Percentiles rank a stretch among this genome's conserved stretches.
Conservation (phyloP, 2,113 vertebrate species). For the Myotis lucifugus region DNA sequence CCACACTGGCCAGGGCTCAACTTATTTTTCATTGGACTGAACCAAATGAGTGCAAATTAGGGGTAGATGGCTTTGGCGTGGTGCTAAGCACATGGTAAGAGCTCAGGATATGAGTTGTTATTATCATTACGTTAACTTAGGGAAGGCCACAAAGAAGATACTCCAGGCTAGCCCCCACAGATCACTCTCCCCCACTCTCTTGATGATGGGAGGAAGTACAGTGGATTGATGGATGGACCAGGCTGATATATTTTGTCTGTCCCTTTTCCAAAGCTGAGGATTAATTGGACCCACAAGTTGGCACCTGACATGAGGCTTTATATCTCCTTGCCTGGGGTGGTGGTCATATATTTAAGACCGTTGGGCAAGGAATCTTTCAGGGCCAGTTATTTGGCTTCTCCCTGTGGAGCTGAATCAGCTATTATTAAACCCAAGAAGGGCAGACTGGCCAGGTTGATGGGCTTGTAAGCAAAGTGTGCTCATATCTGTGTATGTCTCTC, state of each 20-base stretch:
- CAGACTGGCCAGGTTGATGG: background rate
- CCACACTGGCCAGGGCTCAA: background rate
- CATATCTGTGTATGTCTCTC: background rate
- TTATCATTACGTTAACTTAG: background rate
- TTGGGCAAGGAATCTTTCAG: slow-evolving; percentile 46
- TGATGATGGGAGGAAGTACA: background rate
- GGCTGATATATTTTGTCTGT: background rate
- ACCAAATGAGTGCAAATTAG: background rate
- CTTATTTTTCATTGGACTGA: background rate
- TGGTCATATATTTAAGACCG: slow-evolving; percentile 49
- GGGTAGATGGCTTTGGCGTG: background rate
- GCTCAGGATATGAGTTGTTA: background rate
- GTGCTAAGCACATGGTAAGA: background rate
- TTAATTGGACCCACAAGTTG: slow-evolving; percentile 36
- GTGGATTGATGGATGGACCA: background rate
- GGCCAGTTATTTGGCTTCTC: background rate
- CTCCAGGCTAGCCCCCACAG: no score
- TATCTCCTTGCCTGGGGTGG: background rate
- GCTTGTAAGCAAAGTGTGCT: background rate
- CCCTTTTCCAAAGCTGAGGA: slow-evolving; percentile 49
- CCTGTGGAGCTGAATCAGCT: slow-evolving; percentile 23
- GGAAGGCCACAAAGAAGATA: background rate
- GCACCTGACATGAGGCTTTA: slow-evolving; percentile 51
- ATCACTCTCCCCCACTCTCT: background rate
- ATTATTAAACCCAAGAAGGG: background rate